Evolutionary conservation across 2,797 vertebrate species (phyloP), one percentile per base, ranked within the genome.

Genomic region (Falco rusticolus): DNA sequence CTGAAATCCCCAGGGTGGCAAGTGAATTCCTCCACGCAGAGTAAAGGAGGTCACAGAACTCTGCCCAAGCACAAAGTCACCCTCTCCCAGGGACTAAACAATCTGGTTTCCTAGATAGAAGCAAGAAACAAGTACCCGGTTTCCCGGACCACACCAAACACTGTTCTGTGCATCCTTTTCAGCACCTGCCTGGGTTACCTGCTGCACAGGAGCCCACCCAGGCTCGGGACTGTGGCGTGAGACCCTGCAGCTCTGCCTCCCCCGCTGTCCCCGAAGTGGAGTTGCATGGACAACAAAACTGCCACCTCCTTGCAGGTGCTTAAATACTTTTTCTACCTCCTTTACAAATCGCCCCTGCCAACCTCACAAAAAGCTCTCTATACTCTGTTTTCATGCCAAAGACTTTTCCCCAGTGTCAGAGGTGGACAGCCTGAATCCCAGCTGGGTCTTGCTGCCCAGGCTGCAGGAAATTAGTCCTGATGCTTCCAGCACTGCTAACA

Each of bases 131-230:
- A 68, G 71, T 2, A 37, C 48, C 63, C 10, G 1, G 1, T 74
- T 47, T 65, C 89, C 34, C 54, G 57, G 56, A 24, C 3, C 7
- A 11, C 84, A 64, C 31, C 53, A 39, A 41, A 90, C 34, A 20
- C 53, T 29, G 43, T 57, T 17, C 61, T 41, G 34, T 21, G 48
- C 13, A 2, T 48, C 43, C 25, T 56, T 61, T 21, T 13, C 39
- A 3, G 10, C 3, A 15, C 33, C 8, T 5, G 34, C n/a, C 28
- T 0, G 6, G 25, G 48, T 56, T 26, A 6, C 20, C 45, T 31
- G 39, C 18, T 43, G 19, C 0, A 2, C 33, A n/a, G n/a, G 26
- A 83, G 47, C 15, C 13, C 10, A 18, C 7, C 2, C 0, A 21
- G 76, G 45, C 50, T 41, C 1, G 5, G 17, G 16, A 13, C 6